Evolutionary conservation across 2,797 vertebrate genomes (phyloP).

Genomic region (Sciaenops ocellatus): DNA sequence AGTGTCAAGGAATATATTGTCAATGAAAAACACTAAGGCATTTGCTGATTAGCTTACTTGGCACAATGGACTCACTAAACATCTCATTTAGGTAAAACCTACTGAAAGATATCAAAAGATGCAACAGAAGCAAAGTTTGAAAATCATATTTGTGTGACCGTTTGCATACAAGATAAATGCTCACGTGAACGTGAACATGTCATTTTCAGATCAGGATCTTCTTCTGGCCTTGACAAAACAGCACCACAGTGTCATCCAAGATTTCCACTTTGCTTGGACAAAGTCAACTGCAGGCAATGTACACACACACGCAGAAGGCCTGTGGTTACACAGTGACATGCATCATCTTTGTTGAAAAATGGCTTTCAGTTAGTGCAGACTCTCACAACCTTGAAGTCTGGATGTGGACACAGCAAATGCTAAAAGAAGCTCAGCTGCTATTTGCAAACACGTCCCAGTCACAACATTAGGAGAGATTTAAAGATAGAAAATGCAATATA

Average conservation of each 20-base stretch:
- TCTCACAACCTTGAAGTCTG: conserved; percentile 17
- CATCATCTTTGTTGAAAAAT: conserved; percentile 31
- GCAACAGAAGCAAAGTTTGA: conserved; percentile 1
- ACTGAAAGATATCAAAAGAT: background rate
- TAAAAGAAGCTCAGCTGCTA: conserved; percentile 2
- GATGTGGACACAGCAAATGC: conserved; percentile 11
- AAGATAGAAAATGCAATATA: background rate
- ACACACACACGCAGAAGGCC: background rate
- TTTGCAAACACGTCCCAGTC: background rate
- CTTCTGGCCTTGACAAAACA: conserved; percentile 51
- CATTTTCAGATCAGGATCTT: conserved; percentile 49
- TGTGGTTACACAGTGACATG: conserved; percentile 22
- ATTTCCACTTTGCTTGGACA: conserved; percentile 61
- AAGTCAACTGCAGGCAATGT: conserved; percentile 65
- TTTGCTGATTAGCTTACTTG: background rate
- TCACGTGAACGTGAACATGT: conserved; percentile 51
- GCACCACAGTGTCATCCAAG: conserved; percentile 50
- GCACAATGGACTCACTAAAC: background rate
- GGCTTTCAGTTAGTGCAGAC: conserved; percentile 16
- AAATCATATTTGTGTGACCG: conserved; percentile 35
- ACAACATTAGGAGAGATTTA: background rate
- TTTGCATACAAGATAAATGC: conserved; percentile 39
- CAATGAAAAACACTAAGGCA: background rate
- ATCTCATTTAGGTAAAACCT: conserved; percentile 1
- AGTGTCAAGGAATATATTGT: background rate